Percentiles rank a stretch among this genome's conserved stretches.
phyloP scores from a whole-genome alignment of 2,113 vertebrate species.

The Syngnathus floridae region DNA sequence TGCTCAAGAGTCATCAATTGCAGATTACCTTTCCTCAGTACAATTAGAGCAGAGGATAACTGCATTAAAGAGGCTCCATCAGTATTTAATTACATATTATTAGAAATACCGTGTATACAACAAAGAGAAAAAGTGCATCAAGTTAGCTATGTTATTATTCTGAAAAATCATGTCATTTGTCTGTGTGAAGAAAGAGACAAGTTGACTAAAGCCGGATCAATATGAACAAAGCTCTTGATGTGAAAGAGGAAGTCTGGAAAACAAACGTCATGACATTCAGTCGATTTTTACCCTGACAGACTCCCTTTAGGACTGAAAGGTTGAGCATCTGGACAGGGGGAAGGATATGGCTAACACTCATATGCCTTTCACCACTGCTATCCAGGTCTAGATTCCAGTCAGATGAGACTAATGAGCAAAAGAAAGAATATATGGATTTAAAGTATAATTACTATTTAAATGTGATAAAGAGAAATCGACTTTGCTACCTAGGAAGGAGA shows the following conservation, averaged over 20 bases:
- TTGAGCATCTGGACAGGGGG: neutral
- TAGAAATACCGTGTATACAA: neutral
- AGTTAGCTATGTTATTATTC: neutral
- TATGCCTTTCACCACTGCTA: neutral
- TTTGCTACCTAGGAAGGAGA: neutral
- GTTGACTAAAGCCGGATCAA: neutral
- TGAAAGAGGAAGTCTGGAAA: conserved; percentile 2
- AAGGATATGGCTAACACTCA: neutral
- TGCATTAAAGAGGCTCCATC: neutral
- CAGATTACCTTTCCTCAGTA: neutral
- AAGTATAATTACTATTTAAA: conserved; percentile 5
- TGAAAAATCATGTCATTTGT: too few relatives aligned
- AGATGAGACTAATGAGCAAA: neutral
- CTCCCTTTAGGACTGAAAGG: conserved; percentile 1
- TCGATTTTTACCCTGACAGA: conserved; percentile 1
- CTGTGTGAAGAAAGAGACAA: neutral
- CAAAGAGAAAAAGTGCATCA: neutral
- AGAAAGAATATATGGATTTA: conserved; percentile 1
- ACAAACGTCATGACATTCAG: conserved; percentile 5
- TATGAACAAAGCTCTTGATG: neutral
- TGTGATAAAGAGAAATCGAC: conserved; percentile 1
- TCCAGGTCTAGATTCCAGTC: neutral
- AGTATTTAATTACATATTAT: neutral
- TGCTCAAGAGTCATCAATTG: too few relatives aligned
- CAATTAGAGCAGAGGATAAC: neutral